These are phyloP conservation scores for Falco berigora DNA, from an alignment of 2,797 vertebrate species.

Conservation along the genomic window DNA sequence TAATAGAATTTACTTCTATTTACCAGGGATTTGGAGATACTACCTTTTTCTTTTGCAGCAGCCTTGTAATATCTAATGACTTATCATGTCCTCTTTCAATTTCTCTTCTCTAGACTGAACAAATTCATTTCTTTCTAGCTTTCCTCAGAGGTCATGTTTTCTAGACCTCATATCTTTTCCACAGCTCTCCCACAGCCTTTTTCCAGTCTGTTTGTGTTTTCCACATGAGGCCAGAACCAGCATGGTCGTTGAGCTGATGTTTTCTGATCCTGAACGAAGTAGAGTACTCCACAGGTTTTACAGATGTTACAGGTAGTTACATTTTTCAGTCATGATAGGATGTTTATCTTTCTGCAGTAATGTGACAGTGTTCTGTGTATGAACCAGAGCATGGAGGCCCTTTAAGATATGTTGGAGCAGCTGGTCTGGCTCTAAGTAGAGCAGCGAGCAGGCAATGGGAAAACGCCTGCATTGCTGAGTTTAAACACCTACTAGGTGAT, in stretches of 20 bases:
- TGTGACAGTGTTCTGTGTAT: neutral
- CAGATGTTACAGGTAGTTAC: neutral
- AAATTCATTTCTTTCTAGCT: neutral
- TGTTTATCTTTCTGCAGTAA: constrained; percentile 25
- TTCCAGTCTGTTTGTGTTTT: neutral
- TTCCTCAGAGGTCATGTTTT: neutral
- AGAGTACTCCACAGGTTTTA: neutral
- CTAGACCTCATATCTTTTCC: neutral
- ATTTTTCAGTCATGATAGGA: constrained; percentile 21
- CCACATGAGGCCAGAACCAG: neutral
- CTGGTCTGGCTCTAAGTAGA: neutral
- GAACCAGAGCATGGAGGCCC: neutral
- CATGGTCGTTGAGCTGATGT: neutral
- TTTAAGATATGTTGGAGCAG: neutral
- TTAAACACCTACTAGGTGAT: neutral
- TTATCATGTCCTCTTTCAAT: neutral
- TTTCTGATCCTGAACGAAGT: neutral
- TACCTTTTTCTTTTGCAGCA: neutral
- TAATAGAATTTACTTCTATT: neutral
- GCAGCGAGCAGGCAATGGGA: neutral
- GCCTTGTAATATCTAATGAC: neutral
- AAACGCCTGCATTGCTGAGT: neutral
- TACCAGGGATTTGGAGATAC: neutral
- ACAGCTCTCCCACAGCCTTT: neutral
- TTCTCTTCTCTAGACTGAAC: neutral